phyloP scores from a whole-genome alignment of 2,888 invertebrate genomes.

The Drosophila atroscutellata region DNA sequence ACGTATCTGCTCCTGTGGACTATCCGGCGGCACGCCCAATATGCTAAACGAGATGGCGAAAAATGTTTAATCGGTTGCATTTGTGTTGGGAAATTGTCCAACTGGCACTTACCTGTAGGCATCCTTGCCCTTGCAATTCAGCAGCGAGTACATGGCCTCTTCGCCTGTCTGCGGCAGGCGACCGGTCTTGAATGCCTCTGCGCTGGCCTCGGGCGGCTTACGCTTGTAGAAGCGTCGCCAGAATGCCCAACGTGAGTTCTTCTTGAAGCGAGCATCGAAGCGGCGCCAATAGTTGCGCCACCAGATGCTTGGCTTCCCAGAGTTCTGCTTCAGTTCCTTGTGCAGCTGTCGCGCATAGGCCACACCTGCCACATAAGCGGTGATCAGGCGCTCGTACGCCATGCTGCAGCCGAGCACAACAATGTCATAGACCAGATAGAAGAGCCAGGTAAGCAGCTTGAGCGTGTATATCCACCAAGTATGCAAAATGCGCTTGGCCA shows the following conservation, averaged over 20 bases:
- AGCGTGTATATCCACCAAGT: conserved; percentile 87
- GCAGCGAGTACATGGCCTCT: conserved; percentile 96
- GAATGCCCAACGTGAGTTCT: conserved; percentile 83
- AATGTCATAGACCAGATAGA: conserved; percentile 92
- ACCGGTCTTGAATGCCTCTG: conserved; percentile 83
- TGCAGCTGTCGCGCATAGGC: conserved; percentile 79
- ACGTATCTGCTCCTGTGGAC: conserved; percentile 96
- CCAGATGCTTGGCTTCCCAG: conserved; percentile 84
- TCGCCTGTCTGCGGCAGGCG: conserved; percentile 94
- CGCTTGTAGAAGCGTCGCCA: conserved; percentile 85
- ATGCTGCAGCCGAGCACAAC: conserved; percentile 89
- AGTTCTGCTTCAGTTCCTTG: conserved; percentile 83
- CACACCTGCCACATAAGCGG: conserved; percentile 71
- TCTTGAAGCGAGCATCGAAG: conserved; percentile 83
- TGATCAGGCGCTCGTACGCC: conserved; percentile 81
- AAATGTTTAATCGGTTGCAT: background rate
- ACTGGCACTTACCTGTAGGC: conserved; percentile 90
- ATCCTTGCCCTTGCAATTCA: conserved; percentile 97
- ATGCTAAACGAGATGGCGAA: conserved; percentile 87
- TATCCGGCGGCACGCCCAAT: conserved; percentile 93
- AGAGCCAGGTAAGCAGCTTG: conserved; percentile 90
- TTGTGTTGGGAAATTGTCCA: background rate
- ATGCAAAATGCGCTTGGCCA: conserved; percentile 85
- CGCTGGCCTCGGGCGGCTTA: conserved; percentile 82
- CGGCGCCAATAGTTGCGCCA: conserved; percentile 81